phyloP scores from a whole-genome alignment of 2,888 invertebrate species.

The Congeria kusceri region DNA sequence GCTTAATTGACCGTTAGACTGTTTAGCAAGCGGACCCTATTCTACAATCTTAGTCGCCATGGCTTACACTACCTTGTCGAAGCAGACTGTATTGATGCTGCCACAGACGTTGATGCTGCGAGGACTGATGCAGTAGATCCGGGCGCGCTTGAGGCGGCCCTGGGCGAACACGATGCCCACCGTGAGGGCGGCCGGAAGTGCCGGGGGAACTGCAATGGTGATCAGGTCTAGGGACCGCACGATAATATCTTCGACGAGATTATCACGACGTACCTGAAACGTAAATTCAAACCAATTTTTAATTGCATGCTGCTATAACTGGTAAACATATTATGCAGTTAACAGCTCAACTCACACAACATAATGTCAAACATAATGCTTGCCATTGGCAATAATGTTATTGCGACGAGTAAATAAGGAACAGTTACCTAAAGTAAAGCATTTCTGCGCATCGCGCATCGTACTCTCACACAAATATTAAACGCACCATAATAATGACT shows the following conservation, averaged over 20 bases:
- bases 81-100: conserved; percentile 84
- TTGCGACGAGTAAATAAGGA: no score
- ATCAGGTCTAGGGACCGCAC: conserved; percentile 84
- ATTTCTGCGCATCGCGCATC: no score
- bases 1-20: no score
- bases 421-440: no score
- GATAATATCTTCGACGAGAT: conserved; percentile 75
- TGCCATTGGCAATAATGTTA: no score
- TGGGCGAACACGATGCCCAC: conserved; percentile 85
- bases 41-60: no score
- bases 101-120: conserved; percentile 85
- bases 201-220: conserved; percentile 85
- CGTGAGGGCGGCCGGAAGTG: conserved; percentile 85
- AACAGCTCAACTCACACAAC: no score
- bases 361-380: no score
- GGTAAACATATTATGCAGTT: no score
- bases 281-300: not conserved
- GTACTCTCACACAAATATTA: no score
- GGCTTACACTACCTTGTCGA: conserved; percentile 82
- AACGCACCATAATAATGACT: conserved; percentile 91
- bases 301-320: no score
- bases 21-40: no score
- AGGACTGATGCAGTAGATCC: conserved; percentile 85
- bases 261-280: conserved; percentile 65
- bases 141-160: conserved; percentile 78